Evolutionary conservation across 1,140 invertebrate genomes (phyloP).

Genomic region (Camponotus vicinus): DNA sequence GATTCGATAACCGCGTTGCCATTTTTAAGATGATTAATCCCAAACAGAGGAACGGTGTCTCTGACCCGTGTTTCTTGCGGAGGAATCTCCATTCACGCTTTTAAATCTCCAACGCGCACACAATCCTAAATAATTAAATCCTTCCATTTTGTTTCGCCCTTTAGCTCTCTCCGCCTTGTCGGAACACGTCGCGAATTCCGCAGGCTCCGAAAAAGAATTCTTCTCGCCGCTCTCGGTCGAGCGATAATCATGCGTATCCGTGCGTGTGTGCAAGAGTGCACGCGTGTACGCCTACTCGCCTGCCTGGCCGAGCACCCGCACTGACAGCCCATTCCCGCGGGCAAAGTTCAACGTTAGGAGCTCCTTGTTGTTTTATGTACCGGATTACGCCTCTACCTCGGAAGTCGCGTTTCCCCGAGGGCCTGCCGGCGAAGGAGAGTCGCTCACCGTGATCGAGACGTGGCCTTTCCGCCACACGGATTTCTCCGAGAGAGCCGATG

Average conservation of each 20-base stretch:
- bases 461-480: background rate
- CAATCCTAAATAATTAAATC: too few species aligned
- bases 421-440: background rate
- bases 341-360: constrained; percentile 75
- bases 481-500: background rate
- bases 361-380: constrained; percentile 74
- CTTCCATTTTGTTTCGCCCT: too few species aligned
- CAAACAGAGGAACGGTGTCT: background rate
- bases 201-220: constrained; percentile 16
- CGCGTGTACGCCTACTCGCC: constrained; percentile 7
- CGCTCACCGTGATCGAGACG: background rate
- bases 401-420: constrained; percentile 67
- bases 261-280: constrained; percentile 24
- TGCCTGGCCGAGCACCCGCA: constrained; percentile 29
- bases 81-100: too few species aligned
- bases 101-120: too few species aligned
- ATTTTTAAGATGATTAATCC: background rate
- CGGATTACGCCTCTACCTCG: constrained; percentile 70
- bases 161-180: too few species aligned
- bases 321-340: constrained; percentile 72
- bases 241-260: background rate
- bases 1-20: background rate
- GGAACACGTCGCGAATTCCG: background rate
- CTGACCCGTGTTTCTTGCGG: too few species aligned
- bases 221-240: background rate